A percentile compares a stretch with the other conserved stretches of the same genome.
These are phyloP conservation scores for Orthonychiurus folsomi DNA, from an alignment of 2,888 invertebrate species.

Conservation along the genomic window DNA sequence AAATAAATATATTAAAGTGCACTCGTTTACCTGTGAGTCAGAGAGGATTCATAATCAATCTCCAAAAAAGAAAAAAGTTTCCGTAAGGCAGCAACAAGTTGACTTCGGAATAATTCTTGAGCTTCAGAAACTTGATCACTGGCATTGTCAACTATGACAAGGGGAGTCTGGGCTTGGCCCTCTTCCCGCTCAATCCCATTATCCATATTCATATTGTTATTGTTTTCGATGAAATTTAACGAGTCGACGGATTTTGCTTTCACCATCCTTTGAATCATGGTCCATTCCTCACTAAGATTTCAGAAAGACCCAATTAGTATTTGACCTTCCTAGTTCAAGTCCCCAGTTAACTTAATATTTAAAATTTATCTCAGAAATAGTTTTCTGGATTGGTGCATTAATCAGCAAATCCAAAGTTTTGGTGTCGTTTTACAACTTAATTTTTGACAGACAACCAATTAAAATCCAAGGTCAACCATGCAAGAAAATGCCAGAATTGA, in stretches of 20 bases:
- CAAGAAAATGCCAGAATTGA: too few species aligned
- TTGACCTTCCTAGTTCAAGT: too few species aligned
- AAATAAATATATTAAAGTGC: too few species aligned
- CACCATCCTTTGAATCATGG: slow-evolving; percentile 59
- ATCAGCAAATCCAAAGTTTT: slow-evolving; percentile 4
- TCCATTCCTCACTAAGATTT: slow-evolving; percentile 79
- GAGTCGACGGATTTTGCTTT: slow-evolving; percentile 34
- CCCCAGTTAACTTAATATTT: too few species aligned
- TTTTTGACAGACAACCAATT: too few species aligned
- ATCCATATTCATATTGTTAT: slow-evolving; percentile 13
- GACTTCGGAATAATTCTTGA: slow-evolving; percentile 35
- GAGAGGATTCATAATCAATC: slow-evolving; percentile 32
- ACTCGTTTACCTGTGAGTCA: slow-evolving; percentile 33
- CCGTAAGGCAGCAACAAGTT: slow-evolving; percentile 32
- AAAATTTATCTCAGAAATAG: too few species aligned
- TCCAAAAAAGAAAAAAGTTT: slow-evolving; percentile 36
- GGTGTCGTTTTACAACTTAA: slow-evolving; percentile 2
- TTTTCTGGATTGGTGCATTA: too few species aligned
- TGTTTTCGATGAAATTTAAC: slow-evolving; percentile 24
- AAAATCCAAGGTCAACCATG: too few species aligned
- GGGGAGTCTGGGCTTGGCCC: neutral
- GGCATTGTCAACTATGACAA: neutral
- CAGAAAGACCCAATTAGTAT: too few species aligned
- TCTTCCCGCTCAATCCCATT: neutral
- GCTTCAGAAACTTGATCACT: slow-evolving; percentile 26